Percentiles rank a stretch among this genome's conserved stretches.
These are phyloP conservation scores for Kryptolebias ocellatus DNA, from an alignment of 2,797 vertebrate species.

Conservation along the genomic window DNA sequence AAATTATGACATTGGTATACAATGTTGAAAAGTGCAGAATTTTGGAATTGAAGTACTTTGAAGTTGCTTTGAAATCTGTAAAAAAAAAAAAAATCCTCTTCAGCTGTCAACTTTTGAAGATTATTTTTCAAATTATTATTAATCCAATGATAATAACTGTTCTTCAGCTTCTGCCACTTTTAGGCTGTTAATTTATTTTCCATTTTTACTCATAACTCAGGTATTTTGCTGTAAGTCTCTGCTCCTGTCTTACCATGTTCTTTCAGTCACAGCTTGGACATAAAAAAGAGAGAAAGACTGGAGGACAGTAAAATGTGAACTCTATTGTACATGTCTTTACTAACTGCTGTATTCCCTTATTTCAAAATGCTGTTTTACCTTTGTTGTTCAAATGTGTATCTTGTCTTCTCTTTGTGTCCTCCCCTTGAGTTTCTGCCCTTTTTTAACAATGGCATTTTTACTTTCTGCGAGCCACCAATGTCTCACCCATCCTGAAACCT, in stretches of 20 bases:
- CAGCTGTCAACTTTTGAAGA: too few relatives aligned
- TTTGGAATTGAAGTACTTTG: too few relatives aligned
- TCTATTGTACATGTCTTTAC: slow-evolving; percentile 40
- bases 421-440: slow-evolving; percentile 7
- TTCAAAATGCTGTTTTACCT: slow-evolving; percentile 31
- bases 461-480: slow-evolving; percentile 32
- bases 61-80: too few relatives aligned
- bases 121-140: too few relatives aligned
- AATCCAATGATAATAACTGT: too few relatives aligned
- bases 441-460: slow-evolving; percentile 15
- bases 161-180: neutral
- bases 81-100: too few relatives aligned
- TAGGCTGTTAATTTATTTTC: neutral
- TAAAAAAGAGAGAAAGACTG: slow-evolving; percentile 12
- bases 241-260: slow-evolving; percentile 9
- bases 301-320: slow-evolving; percentile 7
- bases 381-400: slow-evolving; percentile 51
- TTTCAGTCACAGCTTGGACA: neutral
- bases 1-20: too few relatives aligned
- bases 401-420: slow-evolving; percentile 47
- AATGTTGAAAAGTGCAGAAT: too few relatives aligned
- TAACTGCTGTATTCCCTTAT: slow-evolving; percentile 39
- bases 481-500: slow-evolving; percentile 40
- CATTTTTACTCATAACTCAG: neutral
- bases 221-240: neutral